Percentiles rank a stretch among this genome's conserved stretches.
These are phyloP conservation scores for Prenolepis imparis DNA, from an alignment of 2,888 invertebrate species.

Conservation along the genomic window DNA sequence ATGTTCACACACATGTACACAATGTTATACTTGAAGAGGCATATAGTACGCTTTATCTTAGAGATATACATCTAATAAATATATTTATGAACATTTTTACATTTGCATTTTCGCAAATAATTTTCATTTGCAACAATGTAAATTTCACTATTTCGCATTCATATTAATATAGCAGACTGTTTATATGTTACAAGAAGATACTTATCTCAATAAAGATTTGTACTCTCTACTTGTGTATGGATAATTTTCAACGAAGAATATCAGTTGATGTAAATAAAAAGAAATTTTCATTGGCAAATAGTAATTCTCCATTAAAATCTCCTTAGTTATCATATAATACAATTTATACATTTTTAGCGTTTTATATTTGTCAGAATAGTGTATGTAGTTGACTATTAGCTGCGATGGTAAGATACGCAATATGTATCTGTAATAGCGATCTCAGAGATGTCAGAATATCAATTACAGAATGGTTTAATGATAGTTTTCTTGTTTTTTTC, in stretches of 20 bases:
- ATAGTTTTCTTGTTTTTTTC: not conserved
- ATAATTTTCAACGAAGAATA: not conserved
- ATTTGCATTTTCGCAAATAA: slow-evolving; percentile 4
- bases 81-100: slow-evolving; percentile 29
- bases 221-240: not conserved
- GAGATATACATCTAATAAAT: slow-evolving; percentile 1
- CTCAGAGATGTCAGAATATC: not conserved
- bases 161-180: slow-evolving; percentile 18
- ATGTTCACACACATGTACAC: not conserved
- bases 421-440: not conserved
- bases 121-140: slow-evolving; percentile 18
- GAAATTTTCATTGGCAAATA: not conserved
- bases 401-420: not conserved
- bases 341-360: slow-evolving; percentile 38
- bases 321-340: slow-evolving; percentile 30
- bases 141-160: slow-evolving; percentile 17
- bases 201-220: slow-evolving; percentile 1
- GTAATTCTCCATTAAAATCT: not conserved
- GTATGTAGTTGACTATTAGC: not conserved
- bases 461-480: not conserved
- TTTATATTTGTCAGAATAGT: not conserved
- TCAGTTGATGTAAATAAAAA: not conserved
- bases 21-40: slow-evolving; percentile 6
- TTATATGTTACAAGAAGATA: slow-evolving; percentile 30
- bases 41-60: slow-evolving; percentile 12